Evolutionary conservation across 2,797 vertebrate species (phyloP), one percentile per base, ranked within the genome.

Genomic region (Sebastes glaucus): DNA sequence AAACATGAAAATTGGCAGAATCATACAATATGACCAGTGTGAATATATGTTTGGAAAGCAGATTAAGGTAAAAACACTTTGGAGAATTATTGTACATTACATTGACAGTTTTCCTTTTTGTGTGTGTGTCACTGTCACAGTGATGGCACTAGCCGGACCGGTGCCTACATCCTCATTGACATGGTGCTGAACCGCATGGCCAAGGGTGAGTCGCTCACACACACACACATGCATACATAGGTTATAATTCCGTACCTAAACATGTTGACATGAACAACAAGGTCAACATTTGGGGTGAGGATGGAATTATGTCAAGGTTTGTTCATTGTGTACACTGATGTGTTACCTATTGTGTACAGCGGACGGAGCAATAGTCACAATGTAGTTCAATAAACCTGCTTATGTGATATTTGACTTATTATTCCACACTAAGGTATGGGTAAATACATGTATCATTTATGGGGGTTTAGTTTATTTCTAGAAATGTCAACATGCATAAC

Each of bases 161-260:
- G 98, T 53, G 97, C 98, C 0, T 99, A 99, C 85, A 97, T 99
- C 86, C 97, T 99, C 20, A 95, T 99, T 0, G 98, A 99, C 93
- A 99, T 99, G 98, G 98, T 99, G 72, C 94, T 99, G 82, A 99
- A 99, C 92, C 97, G 98, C 81, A 99, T 99, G 98, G 97, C 98
- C 4, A 99, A 99, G 95, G 98, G 98, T 98, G 93, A 95, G 94
- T 46, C 4, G 0, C 35, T 11, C 38, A 69, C 22, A 30, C 46
- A 46, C n/a, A 70, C 77, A 66, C 42, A 62, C 55, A 52, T 20
- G 35, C 14, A 22, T 7, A 35, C n/a, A 35, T 4, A 23, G 16
- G 11, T 11, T 69, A 9, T n/a, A n/a, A 32, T 35, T 28, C 23
- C 23, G 7, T 35, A 25, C 4, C 23, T 7, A 2, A 30, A n/a